A percentile compares a stretch with the other conserved stretches of the same genome.
Conservation (phyloP, 1,140 invertebrate species). For the Solen grandis region DNA sequence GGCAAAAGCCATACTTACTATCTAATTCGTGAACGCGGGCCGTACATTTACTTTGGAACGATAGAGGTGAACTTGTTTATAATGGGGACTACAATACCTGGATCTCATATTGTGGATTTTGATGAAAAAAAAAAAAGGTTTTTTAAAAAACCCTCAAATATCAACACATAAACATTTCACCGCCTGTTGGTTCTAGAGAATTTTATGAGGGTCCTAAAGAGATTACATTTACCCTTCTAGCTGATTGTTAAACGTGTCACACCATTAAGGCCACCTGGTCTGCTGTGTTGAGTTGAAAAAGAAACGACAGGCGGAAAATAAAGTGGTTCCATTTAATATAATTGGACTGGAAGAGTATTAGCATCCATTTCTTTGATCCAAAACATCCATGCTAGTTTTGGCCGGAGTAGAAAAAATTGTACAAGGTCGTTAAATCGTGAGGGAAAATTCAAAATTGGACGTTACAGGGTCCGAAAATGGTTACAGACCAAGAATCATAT, state of each 20-base stretch:
- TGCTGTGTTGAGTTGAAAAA: not conserved
- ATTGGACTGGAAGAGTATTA: slow-evolving; percentile 31
- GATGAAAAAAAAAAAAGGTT: not conserved
- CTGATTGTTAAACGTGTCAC: not conserved
- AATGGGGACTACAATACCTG: not conserved
- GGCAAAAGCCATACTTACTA: not conserved
- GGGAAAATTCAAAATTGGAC: slow-evolving; percentile 33
- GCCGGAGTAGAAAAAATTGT: slow-evolving; percentile 25
- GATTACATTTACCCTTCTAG: not conserved
- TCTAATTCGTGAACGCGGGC: not conserved
- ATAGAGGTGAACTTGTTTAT: not conserved
- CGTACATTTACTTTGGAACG: not conserved
- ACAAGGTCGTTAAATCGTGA: slow-evolving; percentile 3
- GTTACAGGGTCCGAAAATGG: slow-evolving; percentile 38
- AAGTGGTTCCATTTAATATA: slow-evolving; percentile 4
- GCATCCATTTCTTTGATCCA: slow-evolving; percentile 16
- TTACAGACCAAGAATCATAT: slow-evolving; percentile 42
- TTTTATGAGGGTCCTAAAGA: not conserved
- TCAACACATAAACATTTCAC: not conserved
- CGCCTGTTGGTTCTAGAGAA: not conserved
- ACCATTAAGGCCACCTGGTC: not conserved
- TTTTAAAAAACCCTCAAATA: no score
- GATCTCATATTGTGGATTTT: not conserved
- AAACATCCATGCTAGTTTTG: not conserved
- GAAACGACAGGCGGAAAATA: not conserved